phyloP scores from a whole-genome alignment of 2,888 invertebrate species.

The Drosophila macrospina region DNA sequence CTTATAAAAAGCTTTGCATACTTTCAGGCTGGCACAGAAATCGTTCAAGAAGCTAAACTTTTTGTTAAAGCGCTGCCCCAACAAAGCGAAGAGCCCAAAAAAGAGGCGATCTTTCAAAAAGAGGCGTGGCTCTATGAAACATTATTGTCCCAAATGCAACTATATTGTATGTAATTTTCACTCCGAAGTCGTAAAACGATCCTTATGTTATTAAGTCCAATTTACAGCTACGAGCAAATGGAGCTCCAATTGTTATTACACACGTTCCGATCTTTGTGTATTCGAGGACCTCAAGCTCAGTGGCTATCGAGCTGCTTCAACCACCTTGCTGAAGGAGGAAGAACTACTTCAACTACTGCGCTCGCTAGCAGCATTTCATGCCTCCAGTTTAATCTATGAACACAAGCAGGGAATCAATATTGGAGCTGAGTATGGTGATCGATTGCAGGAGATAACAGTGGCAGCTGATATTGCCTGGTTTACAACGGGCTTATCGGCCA shows the following conservation, averaged over 20 bases:
- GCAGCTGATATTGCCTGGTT: constrained; percentile 75
- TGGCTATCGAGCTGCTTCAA: constrained; percentile 50
- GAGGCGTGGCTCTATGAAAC: constrained; percentile 73
- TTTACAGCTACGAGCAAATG: constrained; percentile 63
- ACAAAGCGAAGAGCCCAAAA: constrained; percentile 59
- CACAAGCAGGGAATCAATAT: constrained; percentile 62
- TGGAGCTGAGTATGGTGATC: constrained; percentile 45
- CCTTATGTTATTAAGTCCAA: neutral
- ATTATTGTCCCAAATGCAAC: constrained; percentile 62
- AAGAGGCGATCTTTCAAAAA: constrained; percentile 73
- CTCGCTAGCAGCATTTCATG: constrained; percentile 84
- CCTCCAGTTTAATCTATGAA: constrained; percentile 84
- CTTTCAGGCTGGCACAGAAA: neutral
- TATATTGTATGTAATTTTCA: constrained; percentile 57
- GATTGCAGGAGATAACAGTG: constrained; percentile 75
- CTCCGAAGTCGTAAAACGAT: no score
- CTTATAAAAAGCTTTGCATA: constrained; percentile 2
- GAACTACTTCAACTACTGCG: constrained; percentile 79
- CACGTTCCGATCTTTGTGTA: constrained; percentile 81
- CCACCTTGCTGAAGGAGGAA: constrained; percentile 57
- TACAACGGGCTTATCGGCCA: constrained; percentile 70
- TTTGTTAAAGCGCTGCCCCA: constrained; percentile 77
- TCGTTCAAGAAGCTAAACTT: constrained; percentile 28
- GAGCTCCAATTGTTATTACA: constrained; percentile 81
- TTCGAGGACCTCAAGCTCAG: constrained; percentile 83